A percentile compares a stretch with the other conserved stretches of the same genome.
Conservation (phyloP, 2,113 vertebrate species). For the Tonatia bakeri region DNA sequence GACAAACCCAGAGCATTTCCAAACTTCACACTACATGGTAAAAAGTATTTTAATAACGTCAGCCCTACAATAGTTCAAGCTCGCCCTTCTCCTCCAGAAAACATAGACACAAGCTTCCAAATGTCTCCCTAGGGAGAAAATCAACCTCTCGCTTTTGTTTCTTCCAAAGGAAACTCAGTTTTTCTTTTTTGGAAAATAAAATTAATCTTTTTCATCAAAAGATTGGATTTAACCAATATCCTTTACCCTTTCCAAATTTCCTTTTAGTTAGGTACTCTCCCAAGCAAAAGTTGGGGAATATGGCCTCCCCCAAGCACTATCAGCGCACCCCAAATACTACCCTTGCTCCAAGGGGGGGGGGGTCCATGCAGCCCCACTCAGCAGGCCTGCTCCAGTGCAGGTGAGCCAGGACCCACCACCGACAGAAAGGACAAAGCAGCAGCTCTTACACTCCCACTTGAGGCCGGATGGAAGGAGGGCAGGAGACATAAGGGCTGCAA, state of each 20-base stretch:
- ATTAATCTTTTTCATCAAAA: background rate
- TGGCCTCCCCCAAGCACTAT: background rate
- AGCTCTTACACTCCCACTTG: background rate
- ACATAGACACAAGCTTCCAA: background rate
- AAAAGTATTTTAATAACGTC: constrained; percentile 25
- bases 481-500: background rate
- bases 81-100: constrained; percentile 13
- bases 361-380: background rate
- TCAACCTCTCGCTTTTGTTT: background rate
- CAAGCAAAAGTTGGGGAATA: background rate
- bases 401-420: background rate
- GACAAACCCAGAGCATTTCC: constrained; percentile 19
- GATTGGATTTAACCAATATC: constrained; percentile 8
- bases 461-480: background rate
- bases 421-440: background rate
- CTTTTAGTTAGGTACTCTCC: background rate
- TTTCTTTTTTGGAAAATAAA: background rate
- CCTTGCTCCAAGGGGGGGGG: background rate
- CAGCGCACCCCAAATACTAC: background rate
- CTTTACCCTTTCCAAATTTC: background rate
- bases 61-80: constrained; percentile 12
- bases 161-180: constrained; percentile 24
- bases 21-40: background rate
- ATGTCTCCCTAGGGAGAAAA: constrained; percentile 5
- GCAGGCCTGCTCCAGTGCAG: background rate